phyloP scores from a whole-genome alignment of 2,113 vertebrate species.

The Lasiurus cinereus region DNA sequence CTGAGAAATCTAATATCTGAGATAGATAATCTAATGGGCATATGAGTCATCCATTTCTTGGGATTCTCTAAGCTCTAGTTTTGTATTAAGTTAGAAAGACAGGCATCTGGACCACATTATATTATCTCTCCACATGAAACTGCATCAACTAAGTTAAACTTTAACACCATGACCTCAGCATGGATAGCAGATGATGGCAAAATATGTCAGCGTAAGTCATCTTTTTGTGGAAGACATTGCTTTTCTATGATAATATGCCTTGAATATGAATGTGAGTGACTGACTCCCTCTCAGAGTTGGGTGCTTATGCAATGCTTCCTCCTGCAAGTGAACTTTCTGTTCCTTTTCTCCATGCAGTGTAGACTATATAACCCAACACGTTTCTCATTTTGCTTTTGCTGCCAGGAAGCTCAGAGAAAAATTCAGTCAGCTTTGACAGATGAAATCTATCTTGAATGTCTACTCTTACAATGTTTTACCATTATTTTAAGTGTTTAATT shows the following conservation, averaged over 20 bases:
- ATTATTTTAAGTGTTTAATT: neutral
- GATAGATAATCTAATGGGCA: constrained; percentile 74
- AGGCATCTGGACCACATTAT: constrained; percentile 71
- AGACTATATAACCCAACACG: neutral
- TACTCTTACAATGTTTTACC: neutral
- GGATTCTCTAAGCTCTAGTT: constrained; percentile 63
- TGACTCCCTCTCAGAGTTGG: neutral
- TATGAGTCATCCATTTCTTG: constrained; percentile 73
- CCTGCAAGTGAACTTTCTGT: neutral
- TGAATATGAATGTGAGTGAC: neutral
- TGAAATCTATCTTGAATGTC: neutral
- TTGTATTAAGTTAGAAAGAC: constrained; percentile 75
- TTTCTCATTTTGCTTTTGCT: constrained; percentile 31
- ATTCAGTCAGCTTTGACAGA: neutral
- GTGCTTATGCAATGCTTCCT: no score
- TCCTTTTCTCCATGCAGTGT: neutral
- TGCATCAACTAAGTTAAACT: constrained; percentile 65
- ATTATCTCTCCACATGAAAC: constrained; percentile 42
- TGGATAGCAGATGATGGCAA: neutral
- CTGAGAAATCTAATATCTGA: constrained; percentile 78
- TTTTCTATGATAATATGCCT: neutral
- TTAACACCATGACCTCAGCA: constrained; percentile 62
- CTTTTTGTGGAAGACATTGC: neutral
- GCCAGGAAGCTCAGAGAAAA: neutral
- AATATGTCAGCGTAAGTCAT: neutral